Conservation (phyloP, 1,140 invertebrate genomes). For the Branchinecta lindahli region DNA sequence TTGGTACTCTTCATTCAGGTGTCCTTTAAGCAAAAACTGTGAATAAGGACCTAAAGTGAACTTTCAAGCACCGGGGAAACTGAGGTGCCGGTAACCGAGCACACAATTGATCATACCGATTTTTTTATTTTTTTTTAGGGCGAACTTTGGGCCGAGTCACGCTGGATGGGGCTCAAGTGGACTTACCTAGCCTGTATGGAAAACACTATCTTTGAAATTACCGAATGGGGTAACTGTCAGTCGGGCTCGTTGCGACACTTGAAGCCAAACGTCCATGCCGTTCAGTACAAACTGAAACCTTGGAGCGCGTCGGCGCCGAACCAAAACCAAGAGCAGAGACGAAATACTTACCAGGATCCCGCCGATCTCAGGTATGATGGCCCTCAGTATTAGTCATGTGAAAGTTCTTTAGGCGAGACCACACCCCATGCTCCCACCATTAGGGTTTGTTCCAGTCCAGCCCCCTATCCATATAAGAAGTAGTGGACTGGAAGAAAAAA, state of each 20-base stretch:
- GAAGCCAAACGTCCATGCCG: constrained; percentile 66
- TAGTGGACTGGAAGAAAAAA: too few relatives aligned
- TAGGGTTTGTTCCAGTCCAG: too few relatives aligned
- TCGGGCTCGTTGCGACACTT: constrained; percentile 34
- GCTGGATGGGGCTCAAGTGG: constrained; percentile 67
- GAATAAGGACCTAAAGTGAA: too few relatives aligned
- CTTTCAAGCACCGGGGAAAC: too few relatives aligned
- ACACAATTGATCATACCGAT: too few relatives aligned
- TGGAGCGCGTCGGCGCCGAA: constrained; percentile 57
- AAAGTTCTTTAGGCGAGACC: too few relatives aligned
- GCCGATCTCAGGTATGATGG: not conserved
- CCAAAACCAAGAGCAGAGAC: constrained; percentile 29
- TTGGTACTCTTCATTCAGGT: too few relatives aligned
- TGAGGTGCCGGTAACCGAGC: too few relatives aligned
- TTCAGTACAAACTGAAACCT: constrained; percentile 48
- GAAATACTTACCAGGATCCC: constrained; percentile 3
- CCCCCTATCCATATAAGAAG: too few relatives aligned
- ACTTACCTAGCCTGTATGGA: constrained; percentile 95
- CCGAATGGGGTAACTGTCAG: constrained; percentile 87
- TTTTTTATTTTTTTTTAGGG: constrained; percentile 42
- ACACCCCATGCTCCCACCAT: too few relatives aligned
- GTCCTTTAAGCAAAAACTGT: too few relatives aligned
- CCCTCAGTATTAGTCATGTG: too few relatives aligned
- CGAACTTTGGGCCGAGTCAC: constrained; percentile 87
- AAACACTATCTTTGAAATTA: constrained; percentile 80